Conservation (phyloP, 2,888 invertebrate species). For the Melinaea marsaeus region DNA sequence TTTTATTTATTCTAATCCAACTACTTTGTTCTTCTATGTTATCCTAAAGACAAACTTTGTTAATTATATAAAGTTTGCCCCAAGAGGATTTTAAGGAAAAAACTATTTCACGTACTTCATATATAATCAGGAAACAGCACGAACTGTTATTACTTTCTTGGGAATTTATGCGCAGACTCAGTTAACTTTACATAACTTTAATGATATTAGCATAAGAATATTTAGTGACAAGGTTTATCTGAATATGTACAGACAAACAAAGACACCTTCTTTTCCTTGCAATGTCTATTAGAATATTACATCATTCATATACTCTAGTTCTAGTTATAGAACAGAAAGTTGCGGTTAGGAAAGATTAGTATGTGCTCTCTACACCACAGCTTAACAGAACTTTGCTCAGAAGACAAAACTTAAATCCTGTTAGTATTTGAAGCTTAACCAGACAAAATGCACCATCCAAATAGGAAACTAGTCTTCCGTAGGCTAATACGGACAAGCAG, state of each 20-base stretch:
- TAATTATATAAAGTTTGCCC: neutral
- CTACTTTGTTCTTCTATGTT: neutral
- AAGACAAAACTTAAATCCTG: slow-evolving; percentile 7
- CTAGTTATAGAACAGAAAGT: too few relatives aligned
- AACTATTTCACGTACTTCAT: neutral
- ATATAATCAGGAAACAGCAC: neutral
- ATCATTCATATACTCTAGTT: too few relatives aligned
- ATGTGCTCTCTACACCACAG: neutral
- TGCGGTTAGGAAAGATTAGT: too few relatives aligned
- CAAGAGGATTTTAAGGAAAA: neutral
- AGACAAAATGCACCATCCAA: slow-evolving; percentile 11
- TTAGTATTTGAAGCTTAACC: slow-evolving; percentile 3
- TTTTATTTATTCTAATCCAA: neutral
- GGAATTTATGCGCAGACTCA: neutral
- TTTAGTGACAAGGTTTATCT: too few relatives aligned
- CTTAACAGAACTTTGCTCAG: slow-evolving; percentile 1
- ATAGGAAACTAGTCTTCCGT: slow-evolving; percentile 18
- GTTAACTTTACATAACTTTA: too few relatives aligned
- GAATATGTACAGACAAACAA: too few relatives aligned
- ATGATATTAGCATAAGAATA: too few relatives aligned
- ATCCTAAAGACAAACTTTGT: neutral
- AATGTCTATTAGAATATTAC: too few relatives aligned
- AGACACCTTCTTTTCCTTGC: too few relatives aligned
- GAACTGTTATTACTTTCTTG: neutral
- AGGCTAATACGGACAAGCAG: slow-evolving; percentile 18